These are phyloP conservation scores for Lates japonicus DNA, from an alignment of 2,797 vertebrate species.

Conservation along the genomic window DNA sequence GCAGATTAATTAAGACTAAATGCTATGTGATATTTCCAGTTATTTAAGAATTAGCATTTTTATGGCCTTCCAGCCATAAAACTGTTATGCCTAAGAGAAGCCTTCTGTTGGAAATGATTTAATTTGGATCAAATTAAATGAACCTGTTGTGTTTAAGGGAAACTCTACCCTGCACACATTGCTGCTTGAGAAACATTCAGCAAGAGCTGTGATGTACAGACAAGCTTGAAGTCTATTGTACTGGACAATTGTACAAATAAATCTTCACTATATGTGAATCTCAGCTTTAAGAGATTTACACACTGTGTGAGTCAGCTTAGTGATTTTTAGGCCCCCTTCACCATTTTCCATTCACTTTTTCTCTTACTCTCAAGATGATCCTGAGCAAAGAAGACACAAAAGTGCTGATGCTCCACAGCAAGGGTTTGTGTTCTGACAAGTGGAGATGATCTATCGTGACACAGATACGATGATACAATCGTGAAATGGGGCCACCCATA, in stretches of 20 bases:
- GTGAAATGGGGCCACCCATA: slow-evolving; percentile 30
- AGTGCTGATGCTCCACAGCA: slow-evolving; percentile 23
- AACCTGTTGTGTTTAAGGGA: not conserved
- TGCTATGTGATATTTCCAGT: not conserved
- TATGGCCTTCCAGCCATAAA: not conserved
- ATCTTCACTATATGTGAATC: slow-evolving; percentile 5
- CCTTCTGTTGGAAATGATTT: not conserved
- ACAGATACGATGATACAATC: slow-evolving; percentile 18
- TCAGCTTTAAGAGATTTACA: slow-evolving; percentile 13
- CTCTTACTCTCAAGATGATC: slow-evolving; percentile 9
- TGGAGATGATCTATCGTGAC: slow-evolving; percentile 37
- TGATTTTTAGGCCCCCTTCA: slow-evolving; percentile 7
- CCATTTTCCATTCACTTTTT: slow-evolving; percentile 10
- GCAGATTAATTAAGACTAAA: not conserved
- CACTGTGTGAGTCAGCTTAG: slow-evolving; percentile 1
- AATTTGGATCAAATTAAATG: not conserved
- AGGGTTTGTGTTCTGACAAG: slow-evolving; percentile 17
- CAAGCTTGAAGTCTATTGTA: not conserved
- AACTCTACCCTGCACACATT: not conserved
- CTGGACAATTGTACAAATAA: not conserved
- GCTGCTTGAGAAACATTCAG: not conserved
- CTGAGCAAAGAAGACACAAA: slow-evolving; percentile 26
- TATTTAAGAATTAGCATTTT: not conserved
- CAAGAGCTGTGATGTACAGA: slow-evolving; percentile 3
- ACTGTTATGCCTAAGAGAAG: not conserved